A percentile compares a stretch with the other conserved stretches of the same genome.
Evolutionary conservation across 2,888 invertebrate genomes (phyloP).

Genomic region (Drosophila anceps): DNA sequence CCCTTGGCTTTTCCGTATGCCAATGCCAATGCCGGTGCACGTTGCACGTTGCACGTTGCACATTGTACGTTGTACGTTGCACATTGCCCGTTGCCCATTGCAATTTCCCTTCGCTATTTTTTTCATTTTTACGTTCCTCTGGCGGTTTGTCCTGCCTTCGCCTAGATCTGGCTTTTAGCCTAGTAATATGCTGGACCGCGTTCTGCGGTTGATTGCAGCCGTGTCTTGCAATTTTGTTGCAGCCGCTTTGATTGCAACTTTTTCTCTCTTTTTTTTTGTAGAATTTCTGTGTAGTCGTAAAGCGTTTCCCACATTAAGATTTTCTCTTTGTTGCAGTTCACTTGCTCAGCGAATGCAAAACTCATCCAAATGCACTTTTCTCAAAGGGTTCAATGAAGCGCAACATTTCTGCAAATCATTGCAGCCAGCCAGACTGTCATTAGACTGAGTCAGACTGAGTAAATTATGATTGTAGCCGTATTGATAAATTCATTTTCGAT

Average conservation of each 20-base stretch:
- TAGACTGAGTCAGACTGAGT: constrained; percentile 12
- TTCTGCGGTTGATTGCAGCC: constrained; percentile 52
- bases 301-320: constrained; percentile 70
- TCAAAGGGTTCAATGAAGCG: constrained; percentile 48
- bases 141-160: constrained; percentile 8
- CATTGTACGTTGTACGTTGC: constrained; percentile 28
- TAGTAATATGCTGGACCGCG: constrained; percentile 29
- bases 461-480: constrained; percentile 33
- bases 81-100: constrained; percentile 13
- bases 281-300: constrained; percentile 26
- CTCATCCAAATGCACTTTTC: constrained; percentile 47
- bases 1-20: constrained; percentile 45
- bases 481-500: constrained; percentile 13
- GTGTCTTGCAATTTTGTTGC: constrained; percentile 49
- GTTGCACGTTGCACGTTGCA: constrained; percentile 32
- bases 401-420: constrained; percentile 43
- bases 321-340: constrained; percentile 30
- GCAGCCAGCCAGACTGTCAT: constrained; percentile 13
- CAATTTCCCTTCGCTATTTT: constrained; percentile 8
- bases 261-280: constrained; percentile 2
- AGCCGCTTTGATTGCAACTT: constrained; percentile 27
- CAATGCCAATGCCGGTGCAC: constrained; percentile 30
- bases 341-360: constrained; percentile 49
- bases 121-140: background rate
- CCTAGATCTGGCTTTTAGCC: constrained; percentile 25